Evolutionary conservation across 2,113 vertebrate genomes (phyloP).

Genomic region (Chelonoidis abingdonii): DNA sequence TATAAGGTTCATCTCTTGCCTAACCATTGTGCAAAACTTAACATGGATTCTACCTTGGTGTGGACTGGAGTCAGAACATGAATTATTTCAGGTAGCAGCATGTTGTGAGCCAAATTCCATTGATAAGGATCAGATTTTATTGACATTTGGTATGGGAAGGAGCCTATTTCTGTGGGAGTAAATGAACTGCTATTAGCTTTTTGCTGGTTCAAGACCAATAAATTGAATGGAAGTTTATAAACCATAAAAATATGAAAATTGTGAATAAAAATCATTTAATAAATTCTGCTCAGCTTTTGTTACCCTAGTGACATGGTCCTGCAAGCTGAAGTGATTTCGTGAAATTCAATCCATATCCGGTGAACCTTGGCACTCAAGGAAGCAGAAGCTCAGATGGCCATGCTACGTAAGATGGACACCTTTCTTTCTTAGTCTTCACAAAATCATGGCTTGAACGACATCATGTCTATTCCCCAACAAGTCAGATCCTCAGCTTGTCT

Average conservation of each 20-base stretch:
- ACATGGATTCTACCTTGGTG: neutral
- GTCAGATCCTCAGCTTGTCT: slow-evolving; percentile 56
- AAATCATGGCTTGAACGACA: slow-evolving; percentile 16
- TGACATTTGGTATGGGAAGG: slow-evolving; percentile 8
- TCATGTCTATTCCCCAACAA: slow-evolving; percentile 27
- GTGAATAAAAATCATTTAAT: slow-evolving; percentile 15
- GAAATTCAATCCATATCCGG: slow-evolving; percentile 17
- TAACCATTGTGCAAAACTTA: neutral
- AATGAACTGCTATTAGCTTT: slow-evolving; percentile 39
- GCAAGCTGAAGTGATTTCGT: slow-evolving; percentile 44
- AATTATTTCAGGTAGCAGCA: neutral
- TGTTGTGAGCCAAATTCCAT: neutral
- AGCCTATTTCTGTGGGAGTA: neutral
- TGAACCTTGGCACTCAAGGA: neutral
- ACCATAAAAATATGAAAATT: slow-evolving; percentile 51
- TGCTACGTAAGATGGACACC: neutral
- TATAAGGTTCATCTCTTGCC: neutral
- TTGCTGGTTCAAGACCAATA: slow-evolving; percentile 37
- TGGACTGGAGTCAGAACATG: neutral
- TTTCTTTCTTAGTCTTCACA: neutral
- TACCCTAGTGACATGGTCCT: neutral
- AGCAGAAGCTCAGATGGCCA: accelerated
- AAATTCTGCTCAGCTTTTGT: slow-evolving; percentile 50
- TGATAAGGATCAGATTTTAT: neutral
- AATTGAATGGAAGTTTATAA: slow-evolving; percentile 40